These are phyloP conservation scores for Thysanoteuthis rhombus DNA, from an alignment of 2,888 invertebrate genomes.

Conservation along the genomic window DNA sequence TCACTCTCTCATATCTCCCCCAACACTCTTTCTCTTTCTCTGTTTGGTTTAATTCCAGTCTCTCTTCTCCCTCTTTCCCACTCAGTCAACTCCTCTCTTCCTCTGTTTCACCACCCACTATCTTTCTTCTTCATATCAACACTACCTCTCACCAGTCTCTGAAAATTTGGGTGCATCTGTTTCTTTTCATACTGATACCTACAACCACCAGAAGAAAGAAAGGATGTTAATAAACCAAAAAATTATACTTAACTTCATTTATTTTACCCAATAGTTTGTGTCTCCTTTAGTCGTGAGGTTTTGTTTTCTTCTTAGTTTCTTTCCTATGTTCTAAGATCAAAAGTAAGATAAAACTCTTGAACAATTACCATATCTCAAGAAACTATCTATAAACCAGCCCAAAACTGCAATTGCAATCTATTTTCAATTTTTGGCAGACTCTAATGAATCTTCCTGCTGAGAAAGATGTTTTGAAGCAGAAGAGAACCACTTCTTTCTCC, in stretches of 20 bases:
- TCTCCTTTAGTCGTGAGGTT: background rate
- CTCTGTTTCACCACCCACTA: background rate
- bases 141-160: background rate
- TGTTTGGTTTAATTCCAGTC: background rate
- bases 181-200: background rate
- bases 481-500: background rate
- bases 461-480: background rate
- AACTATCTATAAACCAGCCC: background rate
- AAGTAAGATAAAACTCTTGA: constrained; percentile 12
- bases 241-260: background rate
- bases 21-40: no score
- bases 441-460: background rate
- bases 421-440: background rate
- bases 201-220: background rate
- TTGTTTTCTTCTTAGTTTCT: background rate
- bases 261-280: background rate
- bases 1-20: background rate
- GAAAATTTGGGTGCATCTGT: background rate
- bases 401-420: background rate
- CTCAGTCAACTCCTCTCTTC: background rate
- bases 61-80: background rate
- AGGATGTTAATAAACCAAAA: background rate
- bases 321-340: background rate
- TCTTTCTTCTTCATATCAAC: no score
- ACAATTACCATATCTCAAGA: background rate